Evolutionary conservation across 2,113 vertebrate genomes (phyloP).

Genomic region (Nesospiza acunhae): DNA sequence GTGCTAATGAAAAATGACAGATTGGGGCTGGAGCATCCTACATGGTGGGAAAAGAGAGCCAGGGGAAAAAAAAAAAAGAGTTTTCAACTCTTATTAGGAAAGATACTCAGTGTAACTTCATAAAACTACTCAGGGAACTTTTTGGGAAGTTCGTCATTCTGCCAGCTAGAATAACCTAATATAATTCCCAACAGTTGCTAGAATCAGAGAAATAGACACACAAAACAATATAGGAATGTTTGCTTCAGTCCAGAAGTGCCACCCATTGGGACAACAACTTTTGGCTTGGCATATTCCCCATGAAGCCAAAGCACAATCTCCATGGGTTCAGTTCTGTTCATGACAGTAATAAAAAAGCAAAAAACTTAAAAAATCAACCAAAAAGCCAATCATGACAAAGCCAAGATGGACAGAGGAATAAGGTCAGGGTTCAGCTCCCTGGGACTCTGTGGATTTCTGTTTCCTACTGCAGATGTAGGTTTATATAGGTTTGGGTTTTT

Average conservation of each 20-base stretch:
- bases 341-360: neutral
- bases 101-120: neutral
- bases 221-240: neutral
- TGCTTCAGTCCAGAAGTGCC: neutral
- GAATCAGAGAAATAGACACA: neutral
- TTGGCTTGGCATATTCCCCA: neutral
- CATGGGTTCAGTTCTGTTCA: neutral
- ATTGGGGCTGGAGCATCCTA: neutral
- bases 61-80: too few species aligned
- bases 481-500: rapidly evolving
- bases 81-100: neutral
- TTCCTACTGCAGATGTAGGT: neutral
- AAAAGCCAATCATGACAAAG: neutral
- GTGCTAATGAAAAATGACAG: conserved; percentile 41
- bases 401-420: neutral
- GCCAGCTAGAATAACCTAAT: neutral
- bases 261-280: rapidly evolving
- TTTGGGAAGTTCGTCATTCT: neutral
- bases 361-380: neutral
- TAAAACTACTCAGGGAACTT: neutral
- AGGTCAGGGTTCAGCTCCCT: neutral
- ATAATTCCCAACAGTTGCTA: neutral
- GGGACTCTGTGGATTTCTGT: neutral
- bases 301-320: neutral
- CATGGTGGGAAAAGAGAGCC: neutral